Conservation (phyloP, 2,113 vertebrate genomes). For the Oreotragus oreotragus region DNA sequence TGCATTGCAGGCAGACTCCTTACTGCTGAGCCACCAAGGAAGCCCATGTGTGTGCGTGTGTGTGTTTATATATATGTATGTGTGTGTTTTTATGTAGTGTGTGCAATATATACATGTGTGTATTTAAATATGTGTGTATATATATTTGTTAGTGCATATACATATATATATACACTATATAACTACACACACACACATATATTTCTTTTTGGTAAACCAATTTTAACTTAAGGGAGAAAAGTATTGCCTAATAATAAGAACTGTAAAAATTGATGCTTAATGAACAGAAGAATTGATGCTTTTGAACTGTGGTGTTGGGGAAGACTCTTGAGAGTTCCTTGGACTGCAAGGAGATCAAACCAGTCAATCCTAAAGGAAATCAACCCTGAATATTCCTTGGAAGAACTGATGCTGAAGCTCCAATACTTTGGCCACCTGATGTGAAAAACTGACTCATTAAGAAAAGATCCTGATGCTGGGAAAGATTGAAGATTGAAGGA, state of each 20-base stretch:
- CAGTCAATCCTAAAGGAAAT: neutral
- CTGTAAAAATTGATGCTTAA: neutral
- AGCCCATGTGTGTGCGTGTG: accelerated
- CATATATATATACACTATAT: too few species aligned
- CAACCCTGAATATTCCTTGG: neutral
- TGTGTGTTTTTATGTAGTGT: neutral
- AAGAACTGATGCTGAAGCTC: neutral
- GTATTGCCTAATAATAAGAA: neutral
- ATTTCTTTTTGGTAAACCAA: neutral
- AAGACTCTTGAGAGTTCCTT: neutral
- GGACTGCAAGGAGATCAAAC: neutral
- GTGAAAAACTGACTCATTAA: neutral
- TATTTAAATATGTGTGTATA: neutral
- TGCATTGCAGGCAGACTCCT: neutral
- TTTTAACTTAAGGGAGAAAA: neutral
- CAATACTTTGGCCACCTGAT: neutral
- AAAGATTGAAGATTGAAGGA: neutral
- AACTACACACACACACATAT: neutral
- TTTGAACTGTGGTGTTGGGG: neutral
- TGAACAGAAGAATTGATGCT: neutral
- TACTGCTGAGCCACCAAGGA: neutral
- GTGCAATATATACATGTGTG: neutral
- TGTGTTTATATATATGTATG: neutral
- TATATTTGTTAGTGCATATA: neutral
- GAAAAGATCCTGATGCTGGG: neutral